Evolutionary conservation across 2,113 vertebrate genomes (phyloP).

Genomic region (Polypterus senegalus): DNA sequence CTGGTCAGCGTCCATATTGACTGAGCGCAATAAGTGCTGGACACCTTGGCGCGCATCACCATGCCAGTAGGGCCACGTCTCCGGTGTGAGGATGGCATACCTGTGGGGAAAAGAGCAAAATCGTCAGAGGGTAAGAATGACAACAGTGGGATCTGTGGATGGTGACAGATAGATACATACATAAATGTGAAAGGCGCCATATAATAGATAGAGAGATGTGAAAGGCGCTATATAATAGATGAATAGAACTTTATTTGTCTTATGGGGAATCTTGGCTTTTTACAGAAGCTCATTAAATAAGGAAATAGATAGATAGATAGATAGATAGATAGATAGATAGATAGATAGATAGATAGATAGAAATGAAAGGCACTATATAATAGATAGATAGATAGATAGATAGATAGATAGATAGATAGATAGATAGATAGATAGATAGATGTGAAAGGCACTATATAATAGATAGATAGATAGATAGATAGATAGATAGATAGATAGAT

Average conservation of each 20-base stretch:
- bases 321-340: too few species aligned
- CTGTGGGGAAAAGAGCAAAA: slow-evolving; percentile 32
- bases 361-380: too few species aligned
- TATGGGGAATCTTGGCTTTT: too few species aligned
- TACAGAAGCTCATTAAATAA: too few species aligned
- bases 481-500: too few species aligned
- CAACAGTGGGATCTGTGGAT: not conserved
- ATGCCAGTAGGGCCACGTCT: slow-evolving; percentile 79
- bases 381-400: not conserved
- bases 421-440: too few species aligned
- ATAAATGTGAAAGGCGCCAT: not conserved
- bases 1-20: slow-evolving; percentile 90
- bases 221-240: not conserved
- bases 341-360: too few species aligned
- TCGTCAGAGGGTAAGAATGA: not conserved
- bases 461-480: too few species aligned
- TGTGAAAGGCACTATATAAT: too few species aligned
- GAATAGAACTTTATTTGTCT: too few species aligned
- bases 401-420: not conserved
- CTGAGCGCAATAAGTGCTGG: slow-evolving; percentile 74
- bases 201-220: not conserved
- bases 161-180: not conserved
- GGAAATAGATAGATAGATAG: not conserved
- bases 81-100: slow-evolving; percentile 79
- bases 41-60: slow-evolving; percentile 79